Evolutionary conservation across 2,797 vertebrate species (phyloP), one percentile per base, ranked within the genome.

Genomic region (Discoglossus pictus): DNA sequence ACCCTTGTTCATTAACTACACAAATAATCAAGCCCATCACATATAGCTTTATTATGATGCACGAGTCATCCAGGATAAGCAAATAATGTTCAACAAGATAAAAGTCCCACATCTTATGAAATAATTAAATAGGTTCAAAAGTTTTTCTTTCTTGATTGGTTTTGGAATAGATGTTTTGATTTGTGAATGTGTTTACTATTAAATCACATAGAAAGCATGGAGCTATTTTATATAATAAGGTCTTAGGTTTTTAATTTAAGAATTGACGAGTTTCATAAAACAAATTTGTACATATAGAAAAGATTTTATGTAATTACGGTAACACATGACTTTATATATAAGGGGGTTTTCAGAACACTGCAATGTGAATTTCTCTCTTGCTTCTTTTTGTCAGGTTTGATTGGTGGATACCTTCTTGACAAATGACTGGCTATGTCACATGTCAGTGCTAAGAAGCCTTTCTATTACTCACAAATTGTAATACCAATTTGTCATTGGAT

Each of bases 221-320:
- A 48, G 52, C 43, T 20, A 9, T 48, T 66, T 39, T 66, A 21
- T 31, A 35, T 58, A 58, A 17, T 18, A 48, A 23, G 15, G 20
- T 52, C 42, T 63, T 43, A 27, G 27, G 52, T 63, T 53, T 31
- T 31, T n/a, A n/a, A n/a, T 40, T 40, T 51, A 36, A 52, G 61
- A 65, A 56, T 53, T 55, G 63, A 65, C 56, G 51, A 55, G 34
- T 42, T 18, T 15, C n/a, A n/a, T n/a, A n/a, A n/a, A 48, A 40
- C 62, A 27, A 3, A 18, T 20, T 52, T n/a, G 34, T 4, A 53
- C 12, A 18, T 13, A 43, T 11, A 31, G 21, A 27, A 44, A 39
- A 65, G 25, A 44, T 54, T 39, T 24, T 55, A 35, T 25, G 13
- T 38, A 55, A 47, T 39, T n/a, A n/a, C n/a, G 20, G 27, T 47